Conservation (phyloP, 2,113 vertebrate genomes). For the Tinamus guttatus region DNA sequence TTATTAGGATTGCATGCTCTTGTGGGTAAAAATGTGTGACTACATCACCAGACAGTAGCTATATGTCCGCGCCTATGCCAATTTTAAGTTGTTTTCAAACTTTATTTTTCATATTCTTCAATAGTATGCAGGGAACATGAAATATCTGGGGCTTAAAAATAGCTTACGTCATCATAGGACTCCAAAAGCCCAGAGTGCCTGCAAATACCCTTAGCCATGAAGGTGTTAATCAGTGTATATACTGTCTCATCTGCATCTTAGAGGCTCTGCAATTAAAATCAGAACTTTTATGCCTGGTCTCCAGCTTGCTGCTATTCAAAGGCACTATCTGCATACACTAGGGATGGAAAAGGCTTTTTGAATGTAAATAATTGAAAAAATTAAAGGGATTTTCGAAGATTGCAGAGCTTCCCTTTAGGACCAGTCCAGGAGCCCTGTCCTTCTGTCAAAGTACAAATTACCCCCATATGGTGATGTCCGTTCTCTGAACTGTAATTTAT, state of each 20-base stretch:
- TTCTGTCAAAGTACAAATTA: constrained; percentile 74
- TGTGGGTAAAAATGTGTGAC: neutral
- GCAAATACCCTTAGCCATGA: neutral
- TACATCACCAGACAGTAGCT: neutral
- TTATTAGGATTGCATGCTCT: neutral
- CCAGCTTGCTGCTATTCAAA: constrained; percentile 59
- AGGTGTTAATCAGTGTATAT: constrained; percentile 67
- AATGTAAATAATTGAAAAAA: constrained; percentile 78
- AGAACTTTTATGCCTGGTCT: constrained; percentile 54
- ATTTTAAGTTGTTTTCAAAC: neutral
- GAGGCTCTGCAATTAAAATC: constrained; percentile 73
- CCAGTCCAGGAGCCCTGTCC: constrained; percentile 51
- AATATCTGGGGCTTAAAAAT: constrained; percentile 4
- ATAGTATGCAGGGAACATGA: neutral
- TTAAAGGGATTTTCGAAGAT: constrained; percentile 64
- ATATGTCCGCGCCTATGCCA: neutral
- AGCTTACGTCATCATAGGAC: neutral
- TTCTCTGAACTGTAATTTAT: constrained; percentile 74
- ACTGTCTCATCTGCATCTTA: constrained; percentile 58
- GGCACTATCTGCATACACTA: constrained; percentile 43
- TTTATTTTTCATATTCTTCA: neutral
- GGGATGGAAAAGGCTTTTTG: constrained; percentile 63
- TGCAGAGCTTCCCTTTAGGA: constrained; percentile 59
- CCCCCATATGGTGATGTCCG: constrained; percentile 59
- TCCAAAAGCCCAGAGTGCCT: neutral